phyloP scores from a whole-genome alignment of 2,888 invertebrate genomes.

The Nomada fabriciana region DNA sequence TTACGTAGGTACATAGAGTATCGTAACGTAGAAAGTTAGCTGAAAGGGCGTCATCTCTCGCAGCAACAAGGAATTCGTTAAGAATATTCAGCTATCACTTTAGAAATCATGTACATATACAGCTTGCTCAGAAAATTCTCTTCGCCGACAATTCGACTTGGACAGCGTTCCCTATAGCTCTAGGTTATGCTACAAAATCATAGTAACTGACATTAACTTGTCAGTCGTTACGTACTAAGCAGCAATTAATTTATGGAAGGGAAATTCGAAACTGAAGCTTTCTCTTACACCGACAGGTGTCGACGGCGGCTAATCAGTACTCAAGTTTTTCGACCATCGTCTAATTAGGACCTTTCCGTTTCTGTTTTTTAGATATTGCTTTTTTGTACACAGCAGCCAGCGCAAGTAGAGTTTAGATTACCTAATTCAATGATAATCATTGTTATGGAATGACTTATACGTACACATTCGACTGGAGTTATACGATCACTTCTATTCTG shows the following conservation, averaged over 20 bases:
- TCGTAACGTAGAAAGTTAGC: constrained; percentile 75
- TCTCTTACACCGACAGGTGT: no score
- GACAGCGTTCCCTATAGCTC: background rate
- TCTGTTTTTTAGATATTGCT: no score
- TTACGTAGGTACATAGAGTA: constrained; percentile 54
- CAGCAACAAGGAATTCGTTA: constrained; percentile 12
- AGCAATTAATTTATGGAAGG: background rate
- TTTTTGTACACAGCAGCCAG: no score
- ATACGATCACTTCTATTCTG: no score
- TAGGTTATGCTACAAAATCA: background rate
- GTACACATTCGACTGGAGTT: no score
- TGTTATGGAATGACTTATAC: no score
- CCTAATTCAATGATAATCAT: no score
- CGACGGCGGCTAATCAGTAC: no score
- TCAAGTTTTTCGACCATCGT: no score
- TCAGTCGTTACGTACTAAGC: background rate
- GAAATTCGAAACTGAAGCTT: background rate
- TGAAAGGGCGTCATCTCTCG: constrained; percentile 51
- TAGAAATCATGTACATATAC: background rate
- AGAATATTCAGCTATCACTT: constrained; percentile 6
- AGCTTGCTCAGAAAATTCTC: constrained; percentile 2
- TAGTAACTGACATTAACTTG: background rate
- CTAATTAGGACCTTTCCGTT: no score
- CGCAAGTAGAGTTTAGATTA: no score
- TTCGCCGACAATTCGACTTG: background rate